phyloP scores from a whole-genome alignment of 2,113 vertebrate species.

The Canis aureus region DNA sequence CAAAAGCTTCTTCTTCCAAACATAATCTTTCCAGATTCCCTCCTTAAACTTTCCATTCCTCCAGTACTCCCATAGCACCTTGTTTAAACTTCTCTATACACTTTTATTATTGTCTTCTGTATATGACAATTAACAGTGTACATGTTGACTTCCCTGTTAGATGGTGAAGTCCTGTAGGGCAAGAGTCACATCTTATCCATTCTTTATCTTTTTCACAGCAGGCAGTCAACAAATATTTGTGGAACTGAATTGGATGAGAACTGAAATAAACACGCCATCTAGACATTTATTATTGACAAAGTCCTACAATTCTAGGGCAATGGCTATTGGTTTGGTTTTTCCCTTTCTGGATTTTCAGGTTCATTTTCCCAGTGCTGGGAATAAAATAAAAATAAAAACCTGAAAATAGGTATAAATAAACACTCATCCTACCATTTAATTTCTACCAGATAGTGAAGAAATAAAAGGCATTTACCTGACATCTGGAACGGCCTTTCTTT shows the following conservation, averaged over 20 bases:
- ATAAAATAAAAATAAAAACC: conserved; percentile 49
- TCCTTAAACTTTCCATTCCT: conserved; percentile 47
- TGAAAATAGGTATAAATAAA: conserved; percentile 17
- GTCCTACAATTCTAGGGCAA: conserved; percentile 32
- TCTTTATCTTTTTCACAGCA: conserved; percentile 65
- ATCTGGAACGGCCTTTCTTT: not conserved
- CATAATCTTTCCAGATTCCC: conserved; percentile 48
- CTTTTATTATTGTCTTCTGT: conserved; percentile 20
- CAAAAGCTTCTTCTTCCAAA: conserved; percentile 23
- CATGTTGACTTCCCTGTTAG: conserved; percentile 49
- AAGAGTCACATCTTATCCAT: conserved; percentile 45
- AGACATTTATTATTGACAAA: conserved; percentile 45
- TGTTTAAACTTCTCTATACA: conserved; percentile 42
- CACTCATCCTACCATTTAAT: not conserved
- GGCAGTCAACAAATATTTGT: conserved; percentile 66
- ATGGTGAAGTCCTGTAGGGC: conserved; percentile 51
- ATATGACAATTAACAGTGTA: conserved; percentile 61
- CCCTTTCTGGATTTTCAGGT: conserved; percentile 44
- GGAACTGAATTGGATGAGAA: conserved; percentile 61
- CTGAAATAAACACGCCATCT: conserved; percentile 16
- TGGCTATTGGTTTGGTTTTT: not conserved
- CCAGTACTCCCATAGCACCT: not conserved
- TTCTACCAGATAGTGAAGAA: conserved; percentile 46
- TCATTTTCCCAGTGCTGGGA: conserved; percentile 48
- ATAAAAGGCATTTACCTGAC: not conserved